phyloP scores from a whole-genome alignment of 2,888 invertebrate species.

The Scaptomyza polygonia region DNA sequence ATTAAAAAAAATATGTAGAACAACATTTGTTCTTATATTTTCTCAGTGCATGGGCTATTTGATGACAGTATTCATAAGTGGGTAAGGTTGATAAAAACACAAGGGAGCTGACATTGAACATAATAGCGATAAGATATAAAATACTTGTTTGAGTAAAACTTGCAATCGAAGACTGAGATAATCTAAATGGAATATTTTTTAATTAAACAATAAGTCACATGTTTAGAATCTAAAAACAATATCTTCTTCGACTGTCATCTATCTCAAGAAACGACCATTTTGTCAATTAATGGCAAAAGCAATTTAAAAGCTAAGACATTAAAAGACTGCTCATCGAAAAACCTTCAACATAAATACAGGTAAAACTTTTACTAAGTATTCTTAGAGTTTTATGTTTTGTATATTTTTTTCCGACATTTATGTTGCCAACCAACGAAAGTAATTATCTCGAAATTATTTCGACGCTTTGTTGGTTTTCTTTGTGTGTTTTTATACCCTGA shows the following conservation, averaged over 20 bases:
- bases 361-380: slow-evolving; percentile 4
- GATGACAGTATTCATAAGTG: background rate
- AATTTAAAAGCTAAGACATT: slow-evolving; percentile 13
- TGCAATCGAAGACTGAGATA: background rate
- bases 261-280: slow-evolving; percentile 11
- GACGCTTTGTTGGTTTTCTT: slow-evolving; percentile 23
- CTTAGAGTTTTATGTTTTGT: slow-evolving; percentile 3
- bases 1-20: too few species aligned
- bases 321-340: slow-evolving; percentile 35
- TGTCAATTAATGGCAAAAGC: background rate
- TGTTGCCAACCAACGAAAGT: slow-evolving; percentile 62
- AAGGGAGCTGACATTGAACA: background rate
- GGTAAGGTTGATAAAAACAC: background rate
- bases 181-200: background rate
- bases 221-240: slow-evolving; percentile 12
- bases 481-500: slow-evolving; percentile 9
- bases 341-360: slow-evolving; percentile 9
- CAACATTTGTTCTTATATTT: too few species aligned
- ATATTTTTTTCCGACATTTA: slow-evolving; percentile 16
- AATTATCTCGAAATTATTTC: slow-evolving; percentile 35
- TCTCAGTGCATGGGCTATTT: slow-evolving; percentile 7
- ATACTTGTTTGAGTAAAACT: background rate
- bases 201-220: background rate
- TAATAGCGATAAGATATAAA: slow-evolving; percentile 25
- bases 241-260: slow-evolving; percentile 45